A percentile compares a stretch with the other conserved stretches of the same genome.
Conservation (phyloP, 2,797 vertebrate species). For the Columba guinea region DNA sequence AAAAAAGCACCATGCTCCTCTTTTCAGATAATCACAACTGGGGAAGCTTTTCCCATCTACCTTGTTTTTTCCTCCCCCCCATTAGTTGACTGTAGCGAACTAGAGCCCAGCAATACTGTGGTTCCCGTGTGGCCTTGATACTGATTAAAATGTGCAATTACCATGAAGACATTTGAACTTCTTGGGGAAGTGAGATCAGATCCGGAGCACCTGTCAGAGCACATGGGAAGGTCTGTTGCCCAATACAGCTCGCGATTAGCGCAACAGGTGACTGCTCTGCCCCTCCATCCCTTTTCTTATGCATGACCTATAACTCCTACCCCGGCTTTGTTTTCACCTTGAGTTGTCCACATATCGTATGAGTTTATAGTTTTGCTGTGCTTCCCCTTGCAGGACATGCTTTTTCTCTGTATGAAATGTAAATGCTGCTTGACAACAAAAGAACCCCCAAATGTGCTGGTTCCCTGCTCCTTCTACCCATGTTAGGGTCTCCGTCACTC, state of each 20-base stretch:
- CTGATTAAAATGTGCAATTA: conserved; percentile 62
- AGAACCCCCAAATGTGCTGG: background rate
- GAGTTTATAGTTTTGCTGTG: conserved; percentile 49
- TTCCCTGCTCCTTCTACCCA: background rate
- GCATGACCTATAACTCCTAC: conserved; percentile 18
- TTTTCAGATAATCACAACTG: conserved; percentile 43
- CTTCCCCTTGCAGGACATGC: conserved; percentile 46
- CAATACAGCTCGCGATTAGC: background rate
- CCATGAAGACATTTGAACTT: conserved; percentile 5
- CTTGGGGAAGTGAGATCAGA: conserved; percentile 22
- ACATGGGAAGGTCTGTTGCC: conserved; percentile 23
- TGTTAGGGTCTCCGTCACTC: fast-evolving
- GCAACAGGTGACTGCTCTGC: conserved; percentile 34
- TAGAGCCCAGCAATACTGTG: conserved; percentile 59
- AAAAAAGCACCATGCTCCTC: conserved; percentile 52
- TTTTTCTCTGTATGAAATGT: conserved; percentile 42
- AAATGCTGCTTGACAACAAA: conserved; percentile 41
- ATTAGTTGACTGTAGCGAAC: conserved; percentile 37
- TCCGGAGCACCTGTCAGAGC: conserved; percentile 36
- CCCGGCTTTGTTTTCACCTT: conserved; percentile 10
- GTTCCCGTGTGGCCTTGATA: conserved; percentile 54
- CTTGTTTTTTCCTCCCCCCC: background rate
- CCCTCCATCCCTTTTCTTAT: background rate
- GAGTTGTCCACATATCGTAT: background rate
- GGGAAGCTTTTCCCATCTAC: conserved; percentile 32